Conservation (phyloP, 2,113 vertebrate genomes). For the Hemicordylus capensis region DNA sequence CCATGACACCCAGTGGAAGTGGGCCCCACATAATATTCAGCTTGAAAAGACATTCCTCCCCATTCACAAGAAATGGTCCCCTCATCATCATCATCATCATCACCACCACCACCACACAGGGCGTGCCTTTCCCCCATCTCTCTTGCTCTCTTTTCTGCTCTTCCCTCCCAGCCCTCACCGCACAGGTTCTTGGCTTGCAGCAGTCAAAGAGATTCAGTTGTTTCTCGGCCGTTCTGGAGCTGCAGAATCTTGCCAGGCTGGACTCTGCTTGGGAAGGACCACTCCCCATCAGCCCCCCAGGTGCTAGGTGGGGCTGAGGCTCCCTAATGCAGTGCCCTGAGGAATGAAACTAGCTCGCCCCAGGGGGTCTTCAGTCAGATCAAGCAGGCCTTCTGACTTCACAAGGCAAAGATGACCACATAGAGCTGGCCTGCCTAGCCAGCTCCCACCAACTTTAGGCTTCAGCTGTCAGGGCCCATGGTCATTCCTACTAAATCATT, state of each 20-base stretch:
- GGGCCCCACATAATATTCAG: not conserved
- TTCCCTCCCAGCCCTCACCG: not conserved
- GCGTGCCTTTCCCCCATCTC: not conserved
- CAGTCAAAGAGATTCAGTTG: not conserved
- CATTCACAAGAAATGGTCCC: not conserved
- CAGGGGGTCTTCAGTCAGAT: too few relatives aligned
- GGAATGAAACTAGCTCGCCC: not conserved
- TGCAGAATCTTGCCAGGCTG: not conserved
- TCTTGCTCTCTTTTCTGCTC: too few relatives aligned
- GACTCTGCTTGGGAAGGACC: not conserved
- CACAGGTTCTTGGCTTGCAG: not conserved
- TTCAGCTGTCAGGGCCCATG: too few relatives aligned
- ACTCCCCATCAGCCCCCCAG: conserved; percentile 15
- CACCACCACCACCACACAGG: too few relatives aligned
- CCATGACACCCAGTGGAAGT: not conserved
- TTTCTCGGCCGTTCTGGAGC: not conserved
- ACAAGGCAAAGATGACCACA: conserved; percentile 43
- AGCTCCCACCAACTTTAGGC: too few relatives aligned
- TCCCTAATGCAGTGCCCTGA: not conserved
- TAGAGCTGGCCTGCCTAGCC: conserved; percentile 24
- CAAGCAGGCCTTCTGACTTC: not conserved
- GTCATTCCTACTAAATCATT: too few relatives aligned
- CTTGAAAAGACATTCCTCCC: not conserved
- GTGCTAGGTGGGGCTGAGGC: not conserved
- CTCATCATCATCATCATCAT: not conserved